Percentiles rank a stretch among this genome's conserved stretches.
Conservation (phyloP, 2,797 vertebrate species). For the Sebastes cheni region DNA sequence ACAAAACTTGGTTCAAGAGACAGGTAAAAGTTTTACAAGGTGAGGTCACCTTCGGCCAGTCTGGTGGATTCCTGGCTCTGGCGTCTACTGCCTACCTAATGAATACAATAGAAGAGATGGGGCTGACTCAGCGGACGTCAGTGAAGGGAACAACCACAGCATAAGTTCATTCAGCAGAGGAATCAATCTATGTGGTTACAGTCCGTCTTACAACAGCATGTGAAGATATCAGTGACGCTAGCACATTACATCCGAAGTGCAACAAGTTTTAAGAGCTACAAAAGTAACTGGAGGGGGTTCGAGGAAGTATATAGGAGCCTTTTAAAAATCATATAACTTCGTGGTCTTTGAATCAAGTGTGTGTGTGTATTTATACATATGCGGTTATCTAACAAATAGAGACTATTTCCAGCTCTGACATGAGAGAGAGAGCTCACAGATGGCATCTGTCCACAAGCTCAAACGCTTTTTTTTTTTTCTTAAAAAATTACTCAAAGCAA, state of each 20-base stretch:
- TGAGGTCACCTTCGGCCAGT: constrained; percentile 33
- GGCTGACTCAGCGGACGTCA: constrained; percentile 43
- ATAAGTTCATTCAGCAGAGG: constrained; percentile 14
- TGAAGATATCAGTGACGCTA: not conserved
- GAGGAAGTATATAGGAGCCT: not conserved
- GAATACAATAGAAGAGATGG: constrained; percentile 21
- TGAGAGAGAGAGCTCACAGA: not conserved
- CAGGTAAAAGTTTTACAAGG: constrained; percentile 25
- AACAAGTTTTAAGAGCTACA: not conserved
- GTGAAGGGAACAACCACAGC: not conserved
- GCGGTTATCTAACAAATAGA: not conserved
- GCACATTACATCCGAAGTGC: not conserved
- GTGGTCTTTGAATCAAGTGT: not conserved
- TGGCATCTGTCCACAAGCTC: not conserved
- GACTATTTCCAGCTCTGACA: not conserved
- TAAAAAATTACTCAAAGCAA: no score
- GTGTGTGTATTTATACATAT: not conserved
- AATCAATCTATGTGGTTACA: not conserved
- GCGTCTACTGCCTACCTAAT: constrained; percentile 1
- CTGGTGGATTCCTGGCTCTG: constrained; percentile 1
- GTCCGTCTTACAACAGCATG: not conserved
- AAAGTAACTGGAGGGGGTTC: not conserved
- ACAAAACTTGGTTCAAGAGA: constrained; percentile 4
- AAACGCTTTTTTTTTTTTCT: not conserved
- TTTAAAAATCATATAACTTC: not conserved